Percentiles rank a stretch among this genome's conserved stretches.
These are phyloP conservation scores for Wiebesia pumilae DNA, from an alignment of 1,140 invertebrate species.

Conservation along the genomic window DNA sequence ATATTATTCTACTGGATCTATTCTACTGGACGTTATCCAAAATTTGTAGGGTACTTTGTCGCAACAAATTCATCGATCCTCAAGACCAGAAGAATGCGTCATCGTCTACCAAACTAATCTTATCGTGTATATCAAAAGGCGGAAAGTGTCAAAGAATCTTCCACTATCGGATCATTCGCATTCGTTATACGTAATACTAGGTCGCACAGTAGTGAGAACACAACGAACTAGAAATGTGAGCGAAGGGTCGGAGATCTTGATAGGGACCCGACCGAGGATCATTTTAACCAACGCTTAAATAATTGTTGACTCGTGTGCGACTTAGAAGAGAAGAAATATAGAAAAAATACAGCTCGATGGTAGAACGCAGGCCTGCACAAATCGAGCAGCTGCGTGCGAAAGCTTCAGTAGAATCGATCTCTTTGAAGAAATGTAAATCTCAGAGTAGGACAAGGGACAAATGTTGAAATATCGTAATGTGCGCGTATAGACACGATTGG, in stretches of 20 bases:
- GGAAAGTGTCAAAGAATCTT: background rate
- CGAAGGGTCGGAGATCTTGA: background rate
- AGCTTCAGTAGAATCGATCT: background rate
- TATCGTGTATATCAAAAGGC: background rate
- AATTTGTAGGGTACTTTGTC: background rate
- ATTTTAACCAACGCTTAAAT: background rate
- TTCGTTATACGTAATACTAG: background rate
- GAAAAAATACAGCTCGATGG: no score
- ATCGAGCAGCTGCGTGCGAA: no score
- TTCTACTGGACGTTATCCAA: no score
- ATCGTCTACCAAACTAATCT: background rate
- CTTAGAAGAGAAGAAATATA: background rate
- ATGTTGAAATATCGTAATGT: background rate
- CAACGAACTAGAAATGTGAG: background rate
- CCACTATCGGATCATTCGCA: background rate
- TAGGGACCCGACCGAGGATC: background rate
- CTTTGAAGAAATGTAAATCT: background rate
- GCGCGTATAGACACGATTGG: background rate
- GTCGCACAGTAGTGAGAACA: background rate
- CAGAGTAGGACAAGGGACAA: background rate
- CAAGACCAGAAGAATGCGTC: background rate
- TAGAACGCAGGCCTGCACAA: no score
- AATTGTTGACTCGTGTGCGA: background rate
- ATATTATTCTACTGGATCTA: no score
- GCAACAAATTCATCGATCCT: background rate